Conservation (phyloP, 1,140 invertebrate genomes). For the Drosophila varians region DNA sequence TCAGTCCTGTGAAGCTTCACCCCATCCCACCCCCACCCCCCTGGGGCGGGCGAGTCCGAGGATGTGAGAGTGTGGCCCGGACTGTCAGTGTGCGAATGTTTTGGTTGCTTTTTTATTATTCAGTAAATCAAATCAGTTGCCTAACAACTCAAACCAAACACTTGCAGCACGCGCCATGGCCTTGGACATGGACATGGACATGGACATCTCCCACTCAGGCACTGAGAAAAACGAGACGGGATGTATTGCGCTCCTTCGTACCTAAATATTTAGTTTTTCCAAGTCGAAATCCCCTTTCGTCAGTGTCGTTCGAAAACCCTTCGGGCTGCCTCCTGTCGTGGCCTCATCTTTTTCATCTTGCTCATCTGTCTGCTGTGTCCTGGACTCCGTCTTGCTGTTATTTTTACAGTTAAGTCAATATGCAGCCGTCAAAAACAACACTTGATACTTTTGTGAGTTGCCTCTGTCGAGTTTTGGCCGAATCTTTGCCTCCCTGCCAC, state of each 20-base stretch:
- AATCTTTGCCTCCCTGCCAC: slow-evolving; percentile 2
- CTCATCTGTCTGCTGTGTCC: slow-evolving; percentile 48
- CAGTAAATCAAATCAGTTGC: slow-evolving; percentile 82
- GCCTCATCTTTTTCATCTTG: slow-evolving; percentile 53
- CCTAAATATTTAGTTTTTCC: too few species aligned
- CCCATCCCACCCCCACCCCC: background rate
- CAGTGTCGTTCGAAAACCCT: slow-evolving; percentile 1
- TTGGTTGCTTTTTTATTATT: slow-evolving; percentile 76
- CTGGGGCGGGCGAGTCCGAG: slow-evolving; percentile 3
- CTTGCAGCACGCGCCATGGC: slow-evolving; percentile 69
- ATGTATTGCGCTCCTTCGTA: too few species aligned
- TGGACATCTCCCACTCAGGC: background rate
- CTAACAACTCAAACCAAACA: slow-evolving; percentile 82
- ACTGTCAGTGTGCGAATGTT: slow-evolving; percentile 52
- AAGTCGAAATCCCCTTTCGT: background rate
- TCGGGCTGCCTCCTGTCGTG: slow-evolving; percentile 2
- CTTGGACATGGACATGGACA: slow-evolving; percentile 52
- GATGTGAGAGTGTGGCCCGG: slow-evolving; percentile 8
- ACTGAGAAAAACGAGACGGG: background rate
- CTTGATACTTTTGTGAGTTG: slow-evolving; percentile 80
- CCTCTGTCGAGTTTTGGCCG: slow-evolving; percentile 36
- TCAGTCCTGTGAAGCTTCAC: slow-evolving; percentile 10
- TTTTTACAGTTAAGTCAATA: slow-evolving; percentile 81
- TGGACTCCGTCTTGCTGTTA: slow-evolving; percentile 47
- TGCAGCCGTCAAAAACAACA: slow-evolving; percentile 81